A percentile compares a stretch with the other conserved stretches of the same genome.
These are phyloP conservation scores for Drosophila ercepeae DNA, from an alignment of 1,140 invertebrate genomes.

Conservation along the genomic window DNA sequence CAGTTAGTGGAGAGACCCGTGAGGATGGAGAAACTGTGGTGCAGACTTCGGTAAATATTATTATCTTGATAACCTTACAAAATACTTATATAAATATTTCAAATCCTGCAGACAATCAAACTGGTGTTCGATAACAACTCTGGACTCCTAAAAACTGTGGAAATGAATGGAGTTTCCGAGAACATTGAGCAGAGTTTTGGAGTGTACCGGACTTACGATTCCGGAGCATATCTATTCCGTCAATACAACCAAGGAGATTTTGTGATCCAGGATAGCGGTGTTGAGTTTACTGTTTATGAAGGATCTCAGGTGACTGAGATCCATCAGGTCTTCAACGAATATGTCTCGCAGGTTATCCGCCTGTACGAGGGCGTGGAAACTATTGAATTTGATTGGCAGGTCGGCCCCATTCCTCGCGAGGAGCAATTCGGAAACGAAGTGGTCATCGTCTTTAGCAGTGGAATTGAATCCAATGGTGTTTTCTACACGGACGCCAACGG, in stretches of 20 bases:
- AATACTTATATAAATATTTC: neutral
- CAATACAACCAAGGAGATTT: constrained; percentile 84
- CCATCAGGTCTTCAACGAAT: constrained; percentile 90
- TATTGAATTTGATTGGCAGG: constrained; percentile 95
- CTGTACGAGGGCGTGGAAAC: constrained; percentile 88
- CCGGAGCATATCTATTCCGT: constrained; percentile 95
- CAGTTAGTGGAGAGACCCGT: neutral
- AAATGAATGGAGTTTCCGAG: constrained; percentile 82
- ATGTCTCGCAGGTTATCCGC: constrained; percentile 92
- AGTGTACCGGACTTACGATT: constrained; percentile 90
- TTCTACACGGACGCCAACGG: constrained; percentile 99
- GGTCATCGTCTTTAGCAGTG: constrained; percentile 88
- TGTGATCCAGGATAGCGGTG: constrained; percentile 84
- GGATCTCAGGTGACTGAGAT: constrained; percentile 93
- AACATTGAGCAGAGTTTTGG: constrained; percentile 88
- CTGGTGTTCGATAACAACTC: constrained; percentile 39
- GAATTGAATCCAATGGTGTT: constrained; percentile 86
- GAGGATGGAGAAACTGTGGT: constrained; percentile 44
- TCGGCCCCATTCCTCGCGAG: constrained; percentile 95
- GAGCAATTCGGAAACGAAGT: constrained; percentile 93
- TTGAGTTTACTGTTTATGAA: constrained; percentile 84
- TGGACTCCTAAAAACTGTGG: constrained; percentile 86
- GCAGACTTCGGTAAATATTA: constrained; percentile 53
- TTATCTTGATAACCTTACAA: neutral
- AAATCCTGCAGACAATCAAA: constrained; percentile 32